phyloP scores from a whole-genome alignment of 2,888 invertebrate species.

The Eilema sororculum region DNA sequence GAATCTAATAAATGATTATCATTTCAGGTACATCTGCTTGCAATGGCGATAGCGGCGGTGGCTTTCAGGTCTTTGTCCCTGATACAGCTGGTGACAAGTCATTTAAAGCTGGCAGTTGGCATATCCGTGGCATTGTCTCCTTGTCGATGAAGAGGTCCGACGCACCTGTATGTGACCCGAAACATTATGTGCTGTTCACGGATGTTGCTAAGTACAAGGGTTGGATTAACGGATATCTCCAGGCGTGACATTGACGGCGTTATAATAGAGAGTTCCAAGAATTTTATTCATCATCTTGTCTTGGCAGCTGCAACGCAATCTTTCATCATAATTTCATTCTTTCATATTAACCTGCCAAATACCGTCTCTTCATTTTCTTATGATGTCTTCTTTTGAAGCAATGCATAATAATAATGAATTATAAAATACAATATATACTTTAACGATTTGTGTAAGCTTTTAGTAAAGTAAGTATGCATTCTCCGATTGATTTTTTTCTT shows the following conservation, averaged over 20 bases:
- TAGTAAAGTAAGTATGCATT: too few relatives aligned
- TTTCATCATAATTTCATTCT: too few relatives aligned
- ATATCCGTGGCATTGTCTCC: not conserved
- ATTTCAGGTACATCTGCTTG: constrained; percentile 78
- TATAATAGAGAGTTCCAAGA: not conserved
- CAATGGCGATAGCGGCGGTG: constrained; percentile 85
- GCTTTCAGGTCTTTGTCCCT: constrained; percentile 71
- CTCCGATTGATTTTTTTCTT: too few relatives aligned
- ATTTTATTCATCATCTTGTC: too few relatives aligned
- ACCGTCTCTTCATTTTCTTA: too few relatives aligned
- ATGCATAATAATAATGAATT: too few relatives aligned
- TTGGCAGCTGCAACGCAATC: too few relatives aligned
- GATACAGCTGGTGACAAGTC: constrained; percentile 46
- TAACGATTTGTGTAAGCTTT: too few relatives aligned
- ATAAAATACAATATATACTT: too few relatives aligned
- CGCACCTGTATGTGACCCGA: not conserved
- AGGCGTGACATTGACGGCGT: not conserved
- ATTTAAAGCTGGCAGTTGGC: not conserved
- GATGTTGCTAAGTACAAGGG: constrained; percentile 4
- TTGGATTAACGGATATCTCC: not conserved
- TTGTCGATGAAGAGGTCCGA: constrained; percentile 1
- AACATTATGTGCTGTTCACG: not conserved
- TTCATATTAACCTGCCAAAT: too few relatives aligned
- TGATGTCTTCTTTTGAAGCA: too few relatives aligned
- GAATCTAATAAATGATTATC: too few relatives aligned